phyloP scores from a whole-genome alignment of 2,888 invertebrate genomes.

The Leucophenga montana region DNA sequence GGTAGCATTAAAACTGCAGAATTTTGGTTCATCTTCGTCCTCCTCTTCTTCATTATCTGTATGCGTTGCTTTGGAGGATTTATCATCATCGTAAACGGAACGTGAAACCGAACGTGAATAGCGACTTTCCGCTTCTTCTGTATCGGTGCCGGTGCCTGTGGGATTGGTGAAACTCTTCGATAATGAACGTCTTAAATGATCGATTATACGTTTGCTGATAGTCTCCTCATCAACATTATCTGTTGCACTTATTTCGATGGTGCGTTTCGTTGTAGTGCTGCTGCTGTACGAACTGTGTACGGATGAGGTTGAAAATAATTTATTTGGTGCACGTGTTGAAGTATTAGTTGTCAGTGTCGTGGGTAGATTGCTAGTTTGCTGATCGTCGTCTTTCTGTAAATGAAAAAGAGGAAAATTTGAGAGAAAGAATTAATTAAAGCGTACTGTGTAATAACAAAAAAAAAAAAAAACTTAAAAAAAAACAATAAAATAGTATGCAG shows the following conservation, averaged over 20 bases:
- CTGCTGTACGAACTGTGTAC: constrained; percentile 60
- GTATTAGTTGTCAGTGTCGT: constrained; percentile 63
- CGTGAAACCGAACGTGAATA: constrained; percentile 65
- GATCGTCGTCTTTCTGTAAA: background rate
- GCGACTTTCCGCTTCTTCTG: constrained; percentile 55
- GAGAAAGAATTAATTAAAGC: background rate
- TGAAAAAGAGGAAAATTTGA: background rate
- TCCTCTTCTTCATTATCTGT: constrained; percentile 53
- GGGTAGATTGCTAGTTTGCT: constrained; percentile 52
- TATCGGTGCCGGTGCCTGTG: constrained; percentile 50
- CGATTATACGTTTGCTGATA: constrained; percentile 65
- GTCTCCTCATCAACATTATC: constrained; percentile 58
- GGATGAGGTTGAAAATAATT: constrained; percentile 53
- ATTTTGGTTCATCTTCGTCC: constrained; percentile 48
- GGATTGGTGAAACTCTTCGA: constrained; percentile 63
- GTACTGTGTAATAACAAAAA: constrained; percentile 18
- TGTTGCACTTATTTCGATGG: constrained; percentile 62
- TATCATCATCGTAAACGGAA: constrained; percentile 70
- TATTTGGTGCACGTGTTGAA: constrained; percentile 49
- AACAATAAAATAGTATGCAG: too few species aligned
- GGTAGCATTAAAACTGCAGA: constrained; percentile 60
- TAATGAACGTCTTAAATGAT: constrained; percentile 69
- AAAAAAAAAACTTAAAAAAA: background rate
- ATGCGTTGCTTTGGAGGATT: constrained; percentile 66
- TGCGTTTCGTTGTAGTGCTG: constrained; percentile 58